These are phyloP conservation scores for Lonchura striata DNA, from an alignment of 2,113 vertebrate genomes.

Conservation along the genomic window DNA sequence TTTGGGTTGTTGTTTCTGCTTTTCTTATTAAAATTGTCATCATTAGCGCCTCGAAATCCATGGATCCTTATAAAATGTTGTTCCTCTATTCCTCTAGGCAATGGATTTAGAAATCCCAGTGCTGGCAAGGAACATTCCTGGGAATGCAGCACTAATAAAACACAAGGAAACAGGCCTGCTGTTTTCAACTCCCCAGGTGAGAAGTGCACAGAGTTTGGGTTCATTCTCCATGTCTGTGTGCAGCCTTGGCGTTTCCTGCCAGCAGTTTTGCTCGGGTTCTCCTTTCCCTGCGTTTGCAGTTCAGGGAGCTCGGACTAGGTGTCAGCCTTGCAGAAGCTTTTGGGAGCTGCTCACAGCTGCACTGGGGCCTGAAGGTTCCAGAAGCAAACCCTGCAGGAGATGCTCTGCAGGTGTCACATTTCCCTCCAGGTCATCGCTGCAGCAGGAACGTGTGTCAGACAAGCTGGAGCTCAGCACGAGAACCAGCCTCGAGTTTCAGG, in stretches of 20 bases:
- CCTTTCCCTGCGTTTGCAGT: not conserved
- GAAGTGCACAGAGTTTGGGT: rapidly evolving
- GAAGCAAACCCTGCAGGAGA: not conserved
- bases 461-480: not conserved
- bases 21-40: not conserved
- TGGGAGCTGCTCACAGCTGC: not conserved
- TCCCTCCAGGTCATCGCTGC: not conserved
- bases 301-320: not conserved
- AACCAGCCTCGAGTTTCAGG: not conserved
- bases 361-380: not conserved
- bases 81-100: constrained; percentile 69
- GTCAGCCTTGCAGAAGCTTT: constrained; percentile 45
- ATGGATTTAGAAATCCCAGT: constrained; percentile 89
- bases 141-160: constrained; percentile 84
- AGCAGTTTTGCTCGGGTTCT: not conserved
- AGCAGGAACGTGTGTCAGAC: rapidly evolving
- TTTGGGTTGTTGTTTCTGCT: not conserved
- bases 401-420: rapidly evolving
- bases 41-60: not conserved
- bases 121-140: constrained; percentile 87
- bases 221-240: not conserved
- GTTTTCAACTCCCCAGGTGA: constrained; percentile 86
- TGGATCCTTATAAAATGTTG: not conserved
- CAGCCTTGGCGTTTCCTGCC: not conserved
- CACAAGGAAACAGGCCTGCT: constrained; percentile 86